Conservation (phyloP, 2,797 vertebrate genomes). For the Pogonophryne albipinna region DNA sequence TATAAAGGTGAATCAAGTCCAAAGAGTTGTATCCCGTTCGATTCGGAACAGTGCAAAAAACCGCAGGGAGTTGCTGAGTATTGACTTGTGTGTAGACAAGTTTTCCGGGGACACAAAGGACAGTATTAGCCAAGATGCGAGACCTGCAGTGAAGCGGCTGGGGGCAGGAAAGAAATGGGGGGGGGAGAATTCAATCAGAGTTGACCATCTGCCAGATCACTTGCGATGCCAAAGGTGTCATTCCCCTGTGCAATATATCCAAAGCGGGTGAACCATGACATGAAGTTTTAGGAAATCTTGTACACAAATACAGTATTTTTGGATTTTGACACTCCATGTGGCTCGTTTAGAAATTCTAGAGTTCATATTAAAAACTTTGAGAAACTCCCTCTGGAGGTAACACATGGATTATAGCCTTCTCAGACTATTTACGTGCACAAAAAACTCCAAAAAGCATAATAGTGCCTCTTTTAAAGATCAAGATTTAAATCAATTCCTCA, state of each 20-base stretch:
- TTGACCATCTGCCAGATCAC: constrained; percentile 76
- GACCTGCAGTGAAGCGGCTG: constrained; percentile 49
- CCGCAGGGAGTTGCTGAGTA: constrained; percentile 40
- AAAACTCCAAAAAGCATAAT: too few relatives aligned
- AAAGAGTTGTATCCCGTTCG: constrained; percentile 49
- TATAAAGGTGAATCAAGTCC: constrained; percentile 50
- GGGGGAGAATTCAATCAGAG: constrained; percentile 70
- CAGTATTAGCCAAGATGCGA: constrained; percentile 52
- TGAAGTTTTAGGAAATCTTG: constrained; percentile 1
- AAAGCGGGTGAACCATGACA: neutral
- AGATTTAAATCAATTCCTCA: neutral
- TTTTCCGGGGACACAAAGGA: constrained; percentile 55
- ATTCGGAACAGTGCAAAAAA: constrained; percentile 47
- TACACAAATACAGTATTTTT: neutral
- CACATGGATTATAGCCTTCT: too few relatives aligned
- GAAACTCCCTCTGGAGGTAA: too few relatives aligned
- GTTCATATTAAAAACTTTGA: too few relatives aligned
- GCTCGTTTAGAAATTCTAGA: neutral
- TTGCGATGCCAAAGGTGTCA: constrained; percentile 66
- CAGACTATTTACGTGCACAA: too few relatives aligned
- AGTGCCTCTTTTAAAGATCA: too few relatives aligned
- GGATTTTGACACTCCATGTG: neutral
- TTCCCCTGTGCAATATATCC: constrained; percentile 37
- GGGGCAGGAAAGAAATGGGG: constrained; percentile 39
- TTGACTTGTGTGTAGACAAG: constrained; percentile 55